Evolutionary conservation across 2,113 vertebrate genomes (phyloP), one percentile per base, ranked within the genome.

Genomic region (Eublepharis macularius): DNA sequence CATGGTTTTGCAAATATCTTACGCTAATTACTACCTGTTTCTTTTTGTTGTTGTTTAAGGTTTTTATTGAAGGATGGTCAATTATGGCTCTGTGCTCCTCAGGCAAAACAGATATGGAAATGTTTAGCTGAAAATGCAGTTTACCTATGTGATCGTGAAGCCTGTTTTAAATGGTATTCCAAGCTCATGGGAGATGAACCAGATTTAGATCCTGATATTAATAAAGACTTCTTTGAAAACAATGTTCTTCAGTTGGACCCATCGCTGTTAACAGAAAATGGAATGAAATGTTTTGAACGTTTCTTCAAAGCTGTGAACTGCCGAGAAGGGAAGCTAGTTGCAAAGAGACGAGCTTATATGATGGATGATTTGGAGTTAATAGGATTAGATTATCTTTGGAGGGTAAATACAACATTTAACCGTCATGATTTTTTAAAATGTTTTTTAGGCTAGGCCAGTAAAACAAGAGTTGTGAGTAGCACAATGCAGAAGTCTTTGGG

Each of bases 151-250:
- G 99, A 99, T 96, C 98, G 99, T 0, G 99, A 99, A 96, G 98
- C 99, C 93, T 99, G 99, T 97, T 99, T 99, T 96, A 99, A 99
- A 96, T 99, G 99, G 99, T 99, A 99, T 97, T 99, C 99, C 90
- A 99, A 99, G 92, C 96, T 99, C 89, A 99, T 99, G 99, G 99
- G 99, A 34, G 99, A 99, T 88, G 99, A 99, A 94, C 99, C 99
- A 76, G 99, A 99, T 94, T 97, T 99, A 91, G 99, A 99, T 93
- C 99, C 99, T 82, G 99, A 99, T 96, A 99, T 99, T 94, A 99
- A 99, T 96, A 99, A 99, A 95, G 99, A 99, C 97, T 99, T 99
- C 94, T 99, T 99, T 95, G 99, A 99, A 97, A 99, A 98, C 95
- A 99, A 99, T 78, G 98, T 99, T 76, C 97, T 99, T 94, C 99